phyloP scores from a whole-genome alignment of 2,797 vertebrate genomes.

The Melanotaenia pygmaea region DNA sequence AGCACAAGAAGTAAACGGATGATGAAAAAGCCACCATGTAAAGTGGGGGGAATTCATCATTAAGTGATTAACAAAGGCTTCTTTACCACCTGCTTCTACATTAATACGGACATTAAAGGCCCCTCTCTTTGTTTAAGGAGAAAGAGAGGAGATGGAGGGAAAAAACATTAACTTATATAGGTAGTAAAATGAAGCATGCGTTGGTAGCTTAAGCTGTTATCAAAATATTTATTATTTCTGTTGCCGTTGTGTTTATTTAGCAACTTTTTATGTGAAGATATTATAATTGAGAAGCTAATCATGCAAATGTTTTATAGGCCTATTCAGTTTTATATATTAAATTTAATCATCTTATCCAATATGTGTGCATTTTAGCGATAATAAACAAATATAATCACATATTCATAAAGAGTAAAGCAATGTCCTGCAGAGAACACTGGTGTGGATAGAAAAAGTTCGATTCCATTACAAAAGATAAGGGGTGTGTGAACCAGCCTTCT shows the following conservation, averaged over 20 bases:
- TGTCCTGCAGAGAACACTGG: constrained; percentile 29
- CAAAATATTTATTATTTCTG: not conserved
- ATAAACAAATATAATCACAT: constrained; percentile 12
- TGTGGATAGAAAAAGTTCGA: constrained; percentile 44
- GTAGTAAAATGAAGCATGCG: constrained; percentile 46
- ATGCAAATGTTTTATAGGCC: not conserved
- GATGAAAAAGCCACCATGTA: constrained; percentile 84
- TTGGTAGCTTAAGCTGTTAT: constrained; percentile 4
- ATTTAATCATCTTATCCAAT: not conserved
- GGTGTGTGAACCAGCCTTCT: constrained; percentile 79
- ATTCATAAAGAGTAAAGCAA: constrained; percentile 13
- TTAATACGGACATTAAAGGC: constrained; percentile 81
- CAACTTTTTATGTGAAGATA: not conserved
- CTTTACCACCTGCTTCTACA: constrained; percentile 87
- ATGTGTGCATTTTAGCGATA: no score
- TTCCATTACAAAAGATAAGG: constrained; percentile 70
- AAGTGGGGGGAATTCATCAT: constrained; percentile 85
- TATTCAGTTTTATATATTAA: not conserved
- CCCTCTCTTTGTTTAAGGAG: constrained; percentile 72
- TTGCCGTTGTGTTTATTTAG: not conserved
- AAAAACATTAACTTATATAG: constrained; percentile 58
- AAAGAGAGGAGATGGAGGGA: constrained; percentile 57
- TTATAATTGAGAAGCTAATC: not conserved
- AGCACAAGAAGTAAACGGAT: constrained; percentile 79
- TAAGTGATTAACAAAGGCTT: constrained; percentile 87